Conservation (phyloP, 2,113 vertebrate genomes). For the Gymnocephalus cernua region DNA sequence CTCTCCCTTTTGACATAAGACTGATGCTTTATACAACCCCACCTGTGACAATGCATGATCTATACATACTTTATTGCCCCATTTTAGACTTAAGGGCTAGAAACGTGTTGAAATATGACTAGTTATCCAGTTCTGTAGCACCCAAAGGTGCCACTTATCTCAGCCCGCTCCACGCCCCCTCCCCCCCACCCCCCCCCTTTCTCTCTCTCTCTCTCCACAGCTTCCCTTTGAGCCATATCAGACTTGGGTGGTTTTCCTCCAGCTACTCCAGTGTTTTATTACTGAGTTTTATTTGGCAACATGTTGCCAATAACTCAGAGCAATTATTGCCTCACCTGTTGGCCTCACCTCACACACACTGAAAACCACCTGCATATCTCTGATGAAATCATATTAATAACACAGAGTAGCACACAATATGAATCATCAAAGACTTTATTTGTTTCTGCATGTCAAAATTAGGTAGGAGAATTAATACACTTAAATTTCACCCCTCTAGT, state of each 20-base stretch:
- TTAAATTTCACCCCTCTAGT: neutral
- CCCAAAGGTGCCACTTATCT: conserved; percentile 67
- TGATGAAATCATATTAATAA: conserved; percentile 33
- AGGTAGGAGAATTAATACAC: neutral
- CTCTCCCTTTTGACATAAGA: neutral
- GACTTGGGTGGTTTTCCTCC: conserved; percentile 56
- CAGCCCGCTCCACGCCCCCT: conserved; percentile 30
- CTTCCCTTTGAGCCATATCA: conserved; percentile 39
- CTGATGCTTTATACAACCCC: neutral
- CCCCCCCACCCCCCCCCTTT: neutral
- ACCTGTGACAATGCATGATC: neutral
- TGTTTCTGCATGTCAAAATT: conserved; percentile 7
- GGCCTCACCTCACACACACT: conserved; percentile 32
- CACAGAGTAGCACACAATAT: neutral
- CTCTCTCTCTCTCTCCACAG: neutral
- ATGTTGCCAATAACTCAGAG: conserved; percentile 33
- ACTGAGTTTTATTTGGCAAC: conserved; percentile 12
- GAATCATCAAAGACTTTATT: conserved; percentile 28
- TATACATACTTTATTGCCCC: conserved; percentile 40
- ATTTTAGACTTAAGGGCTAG: conserved; percentile 31
- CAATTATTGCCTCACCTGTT: conserved; percentile 46
- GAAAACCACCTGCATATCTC: conserved; percentile 43
- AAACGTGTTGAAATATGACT: conserved; percentile 57
- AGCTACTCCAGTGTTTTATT: conserved; percentile 42
- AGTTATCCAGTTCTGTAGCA: conserved; percentile 40